Base-by-base conservation (phyloP, 2,888 invertebrate species). In the Tyria jacobaeae region DNA sequence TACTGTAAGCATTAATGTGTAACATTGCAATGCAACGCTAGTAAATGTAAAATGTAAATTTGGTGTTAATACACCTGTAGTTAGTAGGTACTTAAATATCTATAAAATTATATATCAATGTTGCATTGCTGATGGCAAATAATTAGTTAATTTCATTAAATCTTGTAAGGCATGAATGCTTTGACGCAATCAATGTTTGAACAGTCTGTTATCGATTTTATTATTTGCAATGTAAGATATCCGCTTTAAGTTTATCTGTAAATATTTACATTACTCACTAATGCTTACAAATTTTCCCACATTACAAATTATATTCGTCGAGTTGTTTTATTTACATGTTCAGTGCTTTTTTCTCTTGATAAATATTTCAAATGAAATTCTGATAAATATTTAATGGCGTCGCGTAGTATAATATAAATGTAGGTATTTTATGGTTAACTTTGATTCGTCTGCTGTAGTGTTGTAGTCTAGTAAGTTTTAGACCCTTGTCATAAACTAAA, bases 161-260 rank as follows among this genome's bases (percentile, higher is more conserved):
- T 14, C 51, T 17, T 34, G 4, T 34, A 34, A 34, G 31, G 15
- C 17, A 50, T 21, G 2, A 14, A 14, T 34, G 21, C 66, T 71
- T 67, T 59, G 60, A 65, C 71, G 65, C 62, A 52, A 41, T 50
- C 24, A 37, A 49, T 48, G 57, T 34, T 27, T 14, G 52, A 27
- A 41, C 27, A n/a, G 24, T 17, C 7, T 35, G 3, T 54, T 53
- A 53, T 53, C 53, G 12, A 14, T 39, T 51, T 57, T 27, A 47
- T 61, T 59, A 60, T 50, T 48, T 56, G 54, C 7, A 39, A n/a
- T 27, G 6, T 17, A 27, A 41, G 17, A 27, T 37, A 54, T 17
- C 14, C 17, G 14, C 15, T n/a, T 37, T 10, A 37, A 9, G 24
- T 15, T n/a, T 39, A 54, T 31, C 31, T 55, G 10, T 41, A 14